phyloP scores from a whole-genome alignment of 2,113 vertebrate genomes.

The Oriolus oriolus region DNA sequence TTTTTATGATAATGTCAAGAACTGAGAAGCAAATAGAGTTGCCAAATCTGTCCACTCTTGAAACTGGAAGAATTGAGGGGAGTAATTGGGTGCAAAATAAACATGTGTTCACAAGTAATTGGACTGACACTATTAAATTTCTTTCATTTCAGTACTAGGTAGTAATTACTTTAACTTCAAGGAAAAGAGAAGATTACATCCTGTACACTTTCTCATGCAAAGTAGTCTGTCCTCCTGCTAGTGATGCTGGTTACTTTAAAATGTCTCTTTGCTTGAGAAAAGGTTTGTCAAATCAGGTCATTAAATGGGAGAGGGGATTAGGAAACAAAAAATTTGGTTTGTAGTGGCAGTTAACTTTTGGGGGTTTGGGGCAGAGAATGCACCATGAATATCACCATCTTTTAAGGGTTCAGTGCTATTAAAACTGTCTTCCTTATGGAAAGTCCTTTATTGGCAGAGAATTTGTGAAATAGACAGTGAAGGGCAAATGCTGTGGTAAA shows the following conservation, averaged over 20 bases:
- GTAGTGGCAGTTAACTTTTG: neutral
- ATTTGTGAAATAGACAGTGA: neutral
- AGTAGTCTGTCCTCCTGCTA: neutral
- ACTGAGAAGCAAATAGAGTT: neutral
- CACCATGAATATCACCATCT: neutral
- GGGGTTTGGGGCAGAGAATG: neutral
- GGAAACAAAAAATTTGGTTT: neutral
- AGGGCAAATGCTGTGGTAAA: neutral
- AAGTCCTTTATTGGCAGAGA: neutral
- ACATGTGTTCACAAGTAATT: neutral
- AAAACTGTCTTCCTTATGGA: neutral
- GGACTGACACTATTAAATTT: neutral
- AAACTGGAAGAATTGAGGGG: neutral
- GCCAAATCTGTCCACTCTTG: neutral
- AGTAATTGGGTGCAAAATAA: neutral
- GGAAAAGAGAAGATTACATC: neutral
- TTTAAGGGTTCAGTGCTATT: neutral
- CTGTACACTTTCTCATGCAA: conserved; percentile 1
- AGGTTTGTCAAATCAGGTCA: neutral
- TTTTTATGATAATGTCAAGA: neutral
- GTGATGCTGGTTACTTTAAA: neutral
- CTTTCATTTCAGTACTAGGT: neutral
- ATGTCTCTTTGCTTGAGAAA: neutral
- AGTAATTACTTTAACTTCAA: conserved; percentile 13
- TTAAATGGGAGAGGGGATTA: neutral